Evolutionary conservation across 2,797 vertebrate genomes (phyloP).

Genomic region (Aulostomus chinensis): DNA sequence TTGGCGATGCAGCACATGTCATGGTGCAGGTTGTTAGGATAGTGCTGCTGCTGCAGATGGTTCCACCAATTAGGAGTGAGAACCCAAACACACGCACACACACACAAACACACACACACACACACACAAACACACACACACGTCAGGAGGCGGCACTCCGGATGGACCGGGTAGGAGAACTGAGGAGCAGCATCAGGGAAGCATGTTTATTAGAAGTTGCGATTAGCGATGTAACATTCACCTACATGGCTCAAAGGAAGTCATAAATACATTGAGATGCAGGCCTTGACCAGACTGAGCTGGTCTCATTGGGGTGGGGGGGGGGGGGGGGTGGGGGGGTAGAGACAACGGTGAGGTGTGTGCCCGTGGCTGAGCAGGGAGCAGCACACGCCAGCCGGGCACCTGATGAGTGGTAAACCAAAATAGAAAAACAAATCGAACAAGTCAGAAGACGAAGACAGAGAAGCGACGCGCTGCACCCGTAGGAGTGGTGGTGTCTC

Average conservation of each 20-base stretch:
- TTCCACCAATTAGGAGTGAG: too few species aligned
- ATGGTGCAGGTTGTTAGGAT: too few species aligned
- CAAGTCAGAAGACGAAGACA: constrained; percentile 40
- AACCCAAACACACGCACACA: too few species aligned
- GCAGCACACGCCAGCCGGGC: constrained; percentile 22
- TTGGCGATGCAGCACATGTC: too few species aligned
- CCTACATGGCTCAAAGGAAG: constrained; percentile 76
- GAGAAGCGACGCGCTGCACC: constrained; percentile 52
- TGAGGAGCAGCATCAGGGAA: constrained; percentile 50
- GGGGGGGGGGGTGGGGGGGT: not conserved
- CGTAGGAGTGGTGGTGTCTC: constrained; percentile 49
- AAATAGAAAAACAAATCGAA: constrained; percentile 53
- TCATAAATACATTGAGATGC: constrained; percentile 77
- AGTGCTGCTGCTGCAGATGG: too few species aligned
- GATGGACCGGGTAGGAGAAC: too few species aligned
- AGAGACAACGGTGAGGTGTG: too few species aligned
- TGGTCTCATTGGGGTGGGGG: constrained; percentile 43
- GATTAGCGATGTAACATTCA: constrained; percentile 77
- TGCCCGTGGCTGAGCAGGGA: constrained; percentile 22
- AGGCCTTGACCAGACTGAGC: constrained; percentile 64
- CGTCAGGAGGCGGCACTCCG: too few species aligned
- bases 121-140: too few species aligned
- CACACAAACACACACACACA: too few species aligned
- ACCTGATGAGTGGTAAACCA: constrained; percentile 38
- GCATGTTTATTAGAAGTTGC: constrained; percentile 81